phyloP scores from a whole-genome alignment of 2,888 invertebrate genomes.

The Ectemnius cavifrons region DNA sequence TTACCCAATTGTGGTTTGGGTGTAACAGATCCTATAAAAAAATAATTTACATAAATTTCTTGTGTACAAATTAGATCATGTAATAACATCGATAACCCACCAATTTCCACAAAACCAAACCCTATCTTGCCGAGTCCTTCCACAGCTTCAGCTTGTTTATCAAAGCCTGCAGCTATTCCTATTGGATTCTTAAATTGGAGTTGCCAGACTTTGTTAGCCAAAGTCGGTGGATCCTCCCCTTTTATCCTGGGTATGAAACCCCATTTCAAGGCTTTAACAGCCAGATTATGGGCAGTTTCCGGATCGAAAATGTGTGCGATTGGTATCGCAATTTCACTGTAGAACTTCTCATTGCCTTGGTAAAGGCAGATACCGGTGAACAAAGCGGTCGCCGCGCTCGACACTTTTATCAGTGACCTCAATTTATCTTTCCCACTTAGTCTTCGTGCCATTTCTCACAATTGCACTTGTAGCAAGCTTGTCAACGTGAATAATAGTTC shows the following conservation, averaged over 20 bases:
- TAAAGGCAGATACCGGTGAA: slow-evolving; percentile 86
- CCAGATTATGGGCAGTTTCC: slow-evolving; percentile 90
- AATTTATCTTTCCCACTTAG: slow-evolving; percentile 81
- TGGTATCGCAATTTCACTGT: slow-evolving; percentile 86
- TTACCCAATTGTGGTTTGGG: slow-evolving; percentile 96
- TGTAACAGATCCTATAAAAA: slow-evolving; percentile 86
- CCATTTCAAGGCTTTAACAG: slow-evolving; percentile 87
- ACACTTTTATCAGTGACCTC: slow-evolving; percentile 83
- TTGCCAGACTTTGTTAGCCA: slow-evolving; percentile 86
- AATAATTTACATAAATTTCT: neutral
- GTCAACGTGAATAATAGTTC: too few relatives aligned
- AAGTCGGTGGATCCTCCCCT: slow-evolving; percentile 81
- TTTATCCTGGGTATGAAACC: slow-evolving; percentile 83
- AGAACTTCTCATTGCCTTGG: slow-evolving; percentile 89
- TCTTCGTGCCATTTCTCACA: slow-evolving; percentile 59
- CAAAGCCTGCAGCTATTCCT: slow-evolving; percentile 99
- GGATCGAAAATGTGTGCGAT: slow-evolving; percentile 85
- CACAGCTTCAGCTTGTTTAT: slow-evolving; percentile 97
- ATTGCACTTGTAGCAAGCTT: neutral
- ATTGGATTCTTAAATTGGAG: slow-evolving; percentile 91
- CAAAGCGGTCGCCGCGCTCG: slow-evolving; percentile 82
- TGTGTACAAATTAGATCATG: neutral
- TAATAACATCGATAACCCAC: slow-evolving; percentile 73
- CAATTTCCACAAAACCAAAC: slow-evolving; percentile 97
- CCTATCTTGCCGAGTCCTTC: slow-evolving; percentile 90